These are phyloP conservation scores for Erpobdella octoculata DNA, from an alignment of 2,888 invertebrate genomes.

Conservation along the genomic window DNA sequence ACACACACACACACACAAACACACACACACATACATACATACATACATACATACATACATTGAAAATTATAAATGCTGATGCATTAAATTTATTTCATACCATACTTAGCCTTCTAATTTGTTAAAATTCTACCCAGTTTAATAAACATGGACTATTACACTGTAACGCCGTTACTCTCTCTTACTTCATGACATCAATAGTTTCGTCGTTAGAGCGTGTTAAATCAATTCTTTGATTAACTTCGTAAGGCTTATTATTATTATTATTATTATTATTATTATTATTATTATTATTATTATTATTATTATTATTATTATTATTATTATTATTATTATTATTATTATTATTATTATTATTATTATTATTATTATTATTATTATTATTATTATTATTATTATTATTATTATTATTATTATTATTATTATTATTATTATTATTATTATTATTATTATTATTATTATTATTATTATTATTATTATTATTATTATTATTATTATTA, in stretches of 20 bases:
- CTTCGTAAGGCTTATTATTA: neutral
- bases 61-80: no score
- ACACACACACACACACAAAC: no score
- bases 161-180: no score
- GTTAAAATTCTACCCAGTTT: no score
- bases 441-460: neutral
- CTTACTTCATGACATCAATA: no score
- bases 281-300: neutral
- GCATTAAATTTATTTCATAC: no score
- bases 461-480: neutral
- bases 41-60: no score
- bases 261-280: neutral
- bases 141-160: no score
- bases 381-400: neutral
- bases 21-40: no score
- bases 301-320: neutral
- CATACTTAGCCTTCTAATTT: no score
- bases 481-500: constrained; percentile 2
- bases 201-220: neutral
- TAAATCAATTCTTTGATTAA: neutral
- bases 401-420: neutral
- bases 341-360: neutral
- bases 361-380: neutral
- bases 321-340: neutral
- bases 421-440: neutral